Percentiles rank a stretch among this genome's conserved stretches.
Conservation (phyloP, 1,140 invertebrate species). For the Plutomurus gul region DNA sequence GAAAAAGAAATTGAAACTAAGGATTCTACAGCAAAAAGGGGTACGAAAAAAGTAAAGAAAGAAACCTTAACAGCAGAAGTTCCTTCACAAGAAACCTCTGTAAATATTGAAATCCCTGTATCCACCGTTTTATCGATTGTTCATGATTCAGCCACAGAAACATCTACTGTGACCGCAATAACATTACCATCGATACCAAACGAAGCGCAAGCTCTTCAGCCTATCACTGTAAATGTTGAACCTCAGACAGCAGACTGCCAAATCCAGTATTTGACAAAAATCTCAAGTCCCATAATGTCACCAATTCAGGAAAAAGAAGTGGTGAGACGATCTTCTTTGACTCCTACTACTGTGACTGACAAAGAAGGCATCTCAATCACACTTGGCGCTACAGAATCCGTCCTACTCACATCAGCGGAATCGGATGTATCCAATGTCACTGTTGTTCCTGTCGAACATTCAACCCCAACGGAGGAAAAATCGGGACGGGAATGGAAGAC, state of each 20-base stretch:
- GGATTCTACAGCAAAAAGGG: not conserved
- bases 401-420: slow-evolving; percentile 13
- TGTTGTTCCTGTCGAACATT: slow-evolving; percentile 39
- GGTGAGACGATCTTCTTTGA: not conserved
- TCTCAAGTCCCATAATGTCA: slow-evolving; percentile 33
- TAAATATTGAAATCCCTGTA: too few species aligned
- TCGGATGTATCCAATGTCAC: slow-evolving; percentile 32
- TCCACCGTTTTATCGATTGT: not conserved
- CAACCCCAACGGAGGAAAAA: not conserved
- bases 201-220: not conserved
- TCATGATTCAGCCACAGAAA: not conserved
- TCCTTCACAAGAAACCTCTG: not conserved
- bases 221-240: slow-evolving; percentile 39
- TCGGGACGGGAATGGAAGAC: not conserved
- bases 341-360: not conserved
- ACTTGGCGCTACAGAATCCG: slow-evolving; percentile 37
- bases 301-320: slow-evolving; percentile 5
- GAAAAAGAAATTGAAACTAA: too few species aligned
- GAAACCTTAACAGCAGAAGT: not conserved
- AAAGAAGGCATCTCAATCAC: slow-evolving; percentile 40
- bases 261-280: slow-evolving; percentile 39
- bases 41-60: not conserved
- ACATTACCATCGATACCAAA: not conserved
- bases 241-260: slow-evolving; percentile 33
- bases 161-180: not conserved